These are phyloP conservation scores for Cotesia typhae DNA, from an alignment of 1,140 invertebrate genomes.

Conservation along the genomic window DNA sequence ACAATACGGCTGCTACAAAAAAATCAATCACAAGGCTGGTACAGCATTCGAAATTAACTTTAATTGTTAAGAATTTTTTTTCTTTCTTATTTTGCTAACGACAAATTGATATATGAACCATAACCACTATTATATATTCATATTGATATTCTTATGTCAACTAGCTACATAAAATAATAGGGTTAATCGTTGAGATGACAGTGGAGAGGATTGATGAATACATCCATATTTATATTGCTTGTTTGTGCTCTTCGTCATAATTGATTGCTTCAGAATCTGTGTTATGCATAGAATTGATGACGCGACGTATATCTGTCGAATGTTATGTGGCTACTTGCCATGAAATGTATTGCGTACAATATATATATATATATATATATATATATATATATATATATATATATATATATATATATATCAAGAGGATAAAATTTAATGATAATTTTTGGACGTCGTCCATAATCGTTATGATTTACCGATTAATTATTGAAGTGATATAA, in stretches of 20 bases:
- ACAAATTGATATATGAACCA: neutral
- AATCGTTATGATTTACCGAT: neutral
- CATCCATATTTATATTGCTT: neutral
- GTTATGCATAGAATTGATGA: neutral
- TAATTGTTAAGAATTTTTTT: constrained; percentile 28
- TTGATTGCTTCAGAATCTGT: constrained; percentile 1
- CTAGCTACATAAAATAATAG: neutral
- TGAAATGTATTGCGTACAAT: neutral
- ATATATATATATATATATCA: neutral
- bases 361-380: neutral
- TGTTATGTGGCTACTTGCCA: constrained; percentile 9
- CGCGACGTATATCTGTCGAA: constrained; percentile 3
- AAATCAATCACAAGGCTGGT: constrained; percentile 41
- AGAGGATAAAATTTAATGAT: neutral
- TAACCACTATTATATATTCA: constrained; percentile 11
- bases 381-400: neutral
- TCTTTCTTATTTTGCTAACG: constrained; percentile 20
- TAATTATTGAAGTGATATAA: neutral
- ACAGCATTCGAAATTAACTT: constrained; percentile 39
- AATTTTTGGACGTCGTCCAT: constrained; percentile 11
- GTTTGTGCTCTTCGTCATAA: neutral
- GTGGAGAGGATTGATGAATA: neutral
- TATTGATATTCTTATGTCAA: neutral
- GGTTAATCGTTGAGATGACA: neutral
- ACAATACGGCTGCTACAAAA: constrained; percentile 26